phyloP scores from a whole-genome alignment of 2,797 vertebrate genomes.

The Lateolabrax maculatus region DNA sequence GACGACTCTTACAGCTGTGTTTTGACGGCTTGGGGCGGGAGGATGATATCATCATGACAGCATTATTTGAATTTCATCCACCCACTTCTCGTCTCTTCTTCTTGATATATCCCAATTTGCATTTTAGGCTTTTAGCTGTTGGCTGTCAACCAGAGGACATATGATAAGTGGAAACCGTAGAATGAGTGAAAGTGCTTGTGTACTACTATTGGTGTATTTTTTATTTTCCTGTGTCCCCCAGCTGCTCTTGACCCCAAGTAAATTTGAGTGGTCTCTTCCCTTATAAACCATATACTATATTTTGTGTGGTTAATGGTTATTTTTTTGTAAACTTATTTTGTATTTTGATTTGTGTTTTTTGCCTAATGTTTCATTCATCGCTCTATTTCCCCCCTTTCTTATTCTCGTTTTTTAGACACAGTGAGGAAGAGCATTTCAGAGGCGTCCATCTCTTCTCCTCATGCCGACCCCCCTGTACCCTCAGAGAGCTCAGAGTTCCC shows the following conservation, averaged over 20 bases:
- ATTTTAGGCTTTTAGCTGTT: slow-evolving; percentile 74
- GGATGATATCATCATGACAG: slow-evolving; percentile 56
- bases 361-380: slow-evolving; percentile 4
- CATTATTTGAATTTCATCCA: slow-evolving; percentile 57
- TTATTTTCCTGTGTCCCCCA: slow-evolving; percentile 39
- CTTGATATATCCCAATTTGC: slow-evolving; percentile 57
- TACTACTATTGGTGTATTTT: slow-evolving; percentile 9
- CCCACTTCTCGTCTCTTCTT: slow-evolving; percentile 58
- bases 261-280: slow-evolving; percentile 30
- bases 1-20: slow-evolving; percentile 57
- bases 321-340: slow-evolving; percentile 12
- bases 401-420: slow-evolving; percentile 72
- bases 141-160: slow-evolving; percentile 72
- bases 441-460: slow-evolving; percentile 80
- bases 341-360: background rate
- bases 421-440: slow-evolving; percentile 92
- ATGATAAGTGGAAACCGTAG: slow-evolving; percentile 56
- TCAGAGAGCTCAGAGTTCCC: slow-evolving; percentile 53
- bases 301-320: background rate
- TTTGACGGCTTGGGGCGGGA: slow-evolving; percentile 60
- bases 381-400: background rate
- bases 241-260: slow-evolving; percentile 24
- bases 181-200: slow-evolving; percentile 52
- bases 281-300: background rate
- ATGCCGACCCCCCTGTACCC: slow-evolving; percentile 77